Evolutionary conservation across 2,888 invertebrate species (phyloP), one percentile per base, ranked within the genome.

Genomic region (Xanthia icteritia): DNA sequence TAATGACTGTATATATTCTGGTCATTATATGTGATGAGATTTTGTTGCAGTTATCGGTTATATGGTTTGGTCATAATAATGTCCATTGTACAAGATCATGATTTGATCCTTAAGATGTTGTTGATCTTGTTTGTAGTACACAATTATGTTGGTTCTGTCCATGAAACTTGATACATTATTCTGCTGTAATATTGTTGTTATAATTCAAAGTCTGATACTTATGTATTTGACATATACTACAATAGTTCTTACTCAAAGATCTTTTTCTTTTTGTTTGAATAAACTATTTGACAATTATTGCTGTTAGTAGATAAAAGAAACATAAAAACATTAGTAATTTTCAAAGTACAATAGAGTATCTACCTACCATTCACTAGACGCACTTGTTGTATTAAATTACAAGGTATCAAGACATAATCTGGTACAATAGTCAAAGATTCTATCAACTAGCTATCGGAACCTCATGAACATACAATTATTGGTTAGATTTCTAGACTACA

Each of bases 1-100:
- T 17, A 63, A 45, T 76, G 45, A 51, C 69, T 56, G 11, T 0
- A 69, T 61, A 36, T 2, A 66, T 27, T 56, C n/a, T 54, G 42
- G 15, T 27, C 27, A 48, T 51, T 72, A 72, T 15, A 27, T 54
- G 51, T 36, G 58, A 48, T 66, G 42, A 48, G n/a, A 42, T 64
- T 56, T 61, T 20, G n/a, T 27, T 42, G 61, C 11, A 5, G 36
- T 45, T 81, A 65, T 60, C 11, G 9, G n/a, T 45, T 81, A 64
- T 60, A 51, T 58, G 36, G 15, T 72, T 74, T 23, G 17, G 20
- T 66, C 15, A 27, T 54, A 60, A 81, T 73, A 54, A 65, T 54
- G 20, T 42, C 15, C 42, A 27, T 5, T 65, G 27, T 31, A 48
- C 31, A 56, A 51, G 9, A 66, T 48, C n/a, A 15, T 69, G 39